These are phyloP conservation scores for Ips nitidus DNA, from an alignment of 1,140 invertebrate species.

Conservation along the genomic window DNA sequence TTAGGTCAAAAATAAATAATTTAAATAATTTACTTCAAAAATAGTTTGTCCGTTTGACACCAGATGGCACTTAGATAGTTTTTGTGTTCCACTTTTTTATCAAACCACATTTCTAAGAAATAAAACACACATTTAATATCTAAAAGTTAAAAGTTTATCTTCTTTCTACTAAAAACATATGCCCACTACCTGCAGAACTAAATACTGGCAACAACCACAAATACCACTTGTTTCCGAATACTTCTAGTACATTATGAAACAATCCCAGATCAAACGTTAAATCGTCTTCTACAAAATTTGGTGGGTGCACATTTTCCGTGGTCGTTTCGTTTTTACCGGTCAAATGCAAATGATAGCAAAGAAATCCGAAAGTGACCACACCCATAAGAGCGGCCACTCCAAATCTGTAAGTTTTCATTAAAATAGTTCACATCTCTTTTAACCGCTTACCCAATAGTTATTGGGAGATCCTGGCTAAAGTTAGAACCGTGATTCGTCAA, in stretches of 20 bases:
- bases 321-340: constrained; percentile 46
- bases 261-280: constrained; percentile 78
- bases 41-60: too few species aligned
- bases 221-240: constrained; percentile 72
- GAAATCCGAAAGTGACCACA: constrained; percentile 34
- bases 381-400: constrained; percentile 28
- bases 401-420: constrained; percentile 33
- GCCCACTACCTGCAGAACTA: constrained; percentile 22
- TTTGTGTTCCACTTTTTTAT: too few species aligned
- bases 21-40: too few species aligned
- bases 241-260: constrained; percentile 74
- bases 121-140: too few species aligned
- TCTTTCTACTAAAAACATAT: constrained; percentile 26
- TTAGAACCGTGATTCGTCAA: background rate
- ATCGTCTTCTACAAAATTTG: constrained; percentile 79
- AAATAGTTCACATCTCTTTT: background rate
- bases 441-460: constrained; percentile 15
- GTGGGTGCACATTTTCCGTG: constrained; percentile 76
- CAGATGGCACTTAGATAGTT: too few species aligned
- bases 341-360: constrained; percentile 39
- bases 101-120: too few species aligned
- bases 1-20: too few species aligned
- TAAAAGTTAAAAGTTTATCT: constrained; percentile 14
- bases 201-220: constrained; percentile 73
- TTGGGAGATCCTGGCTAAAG: background rate